Percentiles rank a stretch among this genome's conserved stretches.
These are phyloP conservation scores for Eurypyga helias DNA, from an alignment of 2,113 vertebrate species.

Conservation along the genomic window DNA sequence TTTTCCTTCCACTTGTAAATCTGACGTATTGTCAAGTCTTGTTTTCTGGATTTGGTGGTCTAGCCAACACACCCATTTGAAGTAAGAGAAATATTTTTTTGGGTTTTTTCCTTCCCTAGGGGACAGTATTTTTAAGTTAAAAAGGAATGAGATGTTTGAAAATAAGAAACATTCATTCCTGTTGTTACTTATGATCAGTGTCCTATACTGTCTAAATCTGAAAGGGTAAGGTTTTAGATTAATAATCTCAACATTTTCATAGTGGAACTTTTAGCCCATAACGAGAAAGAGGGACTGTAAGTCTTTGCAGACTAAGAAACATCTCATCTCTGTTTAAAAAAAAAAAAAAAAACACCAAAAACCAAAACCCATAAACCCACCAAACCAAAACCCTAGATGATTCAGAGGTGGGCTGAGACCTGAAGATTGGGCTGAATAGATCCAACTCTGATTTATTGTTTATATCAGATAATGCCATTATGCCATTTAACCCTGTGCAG, in stretches of 20 bases:
- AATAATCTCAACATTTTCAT: background rate
- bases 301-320: conserved; percentile 35
- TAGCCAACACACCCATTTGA: background rate
- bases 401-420: conserved; percentile 26
- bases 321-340: background rate
- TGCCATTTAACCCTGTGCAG: conserved; percentile 8
- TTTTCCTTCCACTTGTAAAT: background rate
- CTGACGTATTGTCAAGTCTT: background rate
- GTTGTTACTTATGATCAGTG: background rate
- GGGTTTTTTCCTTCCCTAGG: background rate
- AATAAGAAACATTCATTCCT: conserved; percentile 2
- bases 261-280: conserved; percentile 12
- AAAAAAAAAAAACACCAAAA: no score
- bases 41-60: background rate
- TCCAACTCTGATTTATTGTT: conserved; percentile 31
- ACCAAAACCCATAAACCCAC: no score
- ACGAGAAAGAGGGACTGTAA: conserved; percentile 15
- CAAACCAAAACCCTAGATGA: background rate
- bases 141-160: background rate
- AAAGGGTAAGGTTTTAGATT: conserved; percentile 12
- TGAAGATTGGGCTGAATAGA: background rate
- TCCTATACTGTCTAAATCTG: background rate
- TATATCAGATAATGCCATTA: conserved; percentile 17
- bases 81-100: background rate
- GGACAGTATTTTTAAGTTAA: background rate